phyloP scores from a whole-genome alignment of 2,888 invertebrate genomes.

The Latrodectus elegans region DNA sequence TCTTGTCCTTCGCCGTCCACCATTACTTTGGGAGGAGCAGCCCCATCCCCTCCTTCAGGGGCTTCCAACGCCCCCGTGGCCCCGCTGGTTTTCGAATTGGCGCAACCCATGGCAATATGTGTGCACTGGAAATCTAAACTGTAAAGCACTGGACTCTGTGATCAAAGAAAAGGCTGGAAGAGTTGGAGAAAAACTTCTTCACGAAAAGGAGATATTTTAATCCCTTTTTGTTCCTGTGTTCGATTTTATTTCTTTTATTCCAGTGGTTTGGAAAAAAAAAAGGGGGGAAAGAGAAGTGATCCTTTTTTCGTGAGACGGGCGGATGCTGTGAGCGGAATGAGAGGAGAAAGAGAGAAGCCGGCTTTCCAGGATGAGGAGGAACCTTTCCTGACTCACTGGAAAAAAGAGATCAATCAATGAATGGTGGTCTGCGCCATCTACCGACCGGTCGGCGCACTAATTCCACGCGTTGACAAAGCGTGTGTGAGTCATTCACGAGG shows the following conservation, averaged over 20 bases:
- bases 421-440: constrained; percentile 4
- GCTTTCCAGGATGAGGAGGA: constrained; percentile 24
- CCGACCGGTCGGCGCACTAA: neutral
- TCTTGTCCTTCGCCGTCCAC: constrained; percentile 61
- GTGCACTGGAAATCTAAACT: too few species aligned
- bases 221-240: neutral
- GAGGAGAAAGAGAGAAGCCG: neutral
- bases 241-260: neutral
- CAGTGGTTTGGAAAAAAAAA: constrained; percentile 5
- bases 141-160: too few species aligned
- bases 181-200: neutral
- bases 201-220: neutral
- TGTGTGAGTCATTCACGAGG: constrained; percentile 20
- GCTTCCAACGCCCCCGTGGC: constrained; percentile 50
- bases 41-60: constrained; percentile 49
- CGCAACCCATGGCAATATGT: constrained; percentile 49
- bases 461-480: neutral
- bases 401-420: constrained; percentile 32
- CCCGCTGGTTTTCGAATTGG: constrained; percentile 59
- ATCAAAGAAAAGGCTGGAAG: too few species aligned
- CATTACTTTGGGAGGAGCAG: constrained; percentile 55
- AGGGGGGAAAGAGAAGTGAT: neutral
- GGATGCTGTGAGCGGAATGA: constrained; percentile 37
- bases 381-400: neutral
- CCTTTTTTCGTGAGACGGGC: constrained; percentile 20